These are phyloP conservation scores for Anodontia alba DNA, from an alignment of 2,888 invertebrate genomes.

Conservation along the genomic window DNA sequence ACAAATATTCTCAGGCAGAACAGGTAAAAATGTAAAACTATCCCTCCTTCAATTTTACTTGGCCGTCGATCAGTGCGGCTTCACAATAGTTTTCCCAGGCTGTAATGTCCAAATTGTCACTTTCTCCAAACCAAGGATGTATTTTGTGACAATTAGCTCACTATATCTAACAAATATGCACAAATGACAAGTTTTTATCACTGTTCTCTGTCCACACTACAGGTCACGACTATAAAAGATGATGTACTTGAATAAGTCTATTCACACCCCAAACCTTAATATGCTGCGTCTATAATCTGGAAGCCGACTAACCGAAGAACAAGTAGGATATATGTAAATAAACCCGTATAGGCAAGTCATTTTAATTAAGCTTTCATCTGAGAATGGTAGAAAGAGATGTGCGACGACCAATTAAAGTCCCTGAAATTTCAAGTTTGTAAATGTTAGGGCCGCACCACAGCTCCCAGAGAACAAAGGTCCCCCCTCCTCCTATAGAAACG, in stretches of 20 bases:
- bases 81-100: neutral
- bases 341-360: constrained; percentile 31
- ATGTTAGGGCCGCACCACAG: constrained; percentile 14
- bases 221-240: constrained; percentile 49
- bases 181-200: constrained; percentile 16
- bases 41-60: too few species aligned
- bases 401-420: constrained; percentile 5
- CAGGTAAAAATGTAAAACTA: constrained; percentile 2
- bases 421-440: constrained; percentile 13
- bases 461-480: constrained; percentile 6
- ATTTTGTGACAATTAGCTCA: constrained; percentile 20
- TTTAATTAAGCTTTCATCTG: constrained; percentile 14
- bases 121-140: neutral
- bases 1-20: neutral
- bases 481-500: constrained; percentile 12
- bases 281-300: constrained; percentile 12
- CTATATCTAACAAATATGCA: constrained; percentile 10
- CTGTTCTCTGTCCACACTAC: constrained; percentile 22
- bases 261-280: constrained; percentile 21
- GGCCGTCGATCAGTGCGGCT: neutral
- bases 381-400: neutral
- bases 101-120: constrained; percentile 2
- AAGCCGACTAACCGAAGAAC: constrained; percentile 21
- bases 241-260: constrained; percentile 52
- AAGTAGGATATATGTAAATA: constrained; percentile 21